Conservation (phyloP, 2,797 vertebrate species). For the Anguilla pacifica region DNA sequence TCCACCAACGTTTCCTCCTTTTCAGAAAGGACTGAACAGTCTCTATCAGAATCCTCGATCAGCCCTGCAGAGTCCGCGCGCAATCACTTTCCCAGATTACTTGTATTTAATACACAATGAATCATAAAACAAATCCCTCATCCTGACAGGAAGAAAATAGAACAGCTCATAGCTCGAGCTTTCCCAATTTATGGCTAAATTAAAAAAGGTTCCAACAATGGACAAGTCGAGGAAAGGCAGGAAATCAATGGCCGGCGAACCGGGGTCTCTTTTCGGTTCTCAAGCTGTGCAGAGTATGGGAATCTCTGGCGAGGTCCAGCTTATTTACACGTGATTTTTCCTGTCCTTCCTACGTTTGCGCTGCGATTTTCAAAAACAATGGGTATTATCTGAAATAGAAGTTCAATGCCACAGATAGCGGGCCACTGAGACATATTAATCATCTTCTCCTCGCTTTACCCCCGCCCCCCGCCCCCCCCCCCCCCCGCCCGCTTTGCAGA, state of each 20-base stretch:
- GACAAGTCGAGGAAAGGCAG: constrained; percentile 84
- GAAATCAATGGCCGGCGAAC: constrained; percentile 87
- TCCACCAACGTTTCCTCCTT: constrained; percentile 70
- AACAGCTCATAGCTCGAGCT: constrained; percentile 94
- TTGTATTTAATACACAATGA: constrained; percentile 99
- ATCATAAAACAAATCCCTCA: constrained; percentile 99
- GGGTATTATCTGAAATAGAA: constrained; percentile 89
- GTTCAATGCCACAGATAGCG: constrained; percentile 90
- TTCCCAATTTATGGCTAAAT: constrained; percentile 99
- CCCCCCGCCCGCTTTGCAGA: constrained; percentile 31
- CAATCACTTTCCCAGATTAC: constrained; percentile 97
- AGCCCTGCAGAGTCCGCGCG: constrained; percentile 79
- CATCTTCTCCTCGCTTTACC: constrained; percentile 79
- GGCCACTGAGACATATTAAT: constrained; percentile 82
- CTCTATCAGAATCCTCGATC: constrained; percentile 76
- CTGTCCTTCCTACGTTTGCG: constrained; percentile 82
- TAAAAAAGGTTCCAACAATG: constrained; percentile 90
- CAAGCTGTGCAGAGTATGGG: constrained; percentile 80
- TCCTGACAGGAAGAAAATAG: constrained; percentile 99
- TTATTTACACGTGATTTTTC: constrained; percentile 88
- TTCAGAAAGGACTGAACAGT: constrained; percentile 57
- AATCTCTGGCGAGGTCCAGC: constrained; percentile 79
- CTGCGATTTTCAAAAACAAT: constrained; percentile 83
- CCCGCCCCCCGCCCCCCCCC: no score
- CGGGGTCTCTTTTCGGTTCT: constrained; percentile 80